phyloP scores from a whole-genome alignment of 2,888 invertebrate genomes.

The Dioctria linearis region DNA sequence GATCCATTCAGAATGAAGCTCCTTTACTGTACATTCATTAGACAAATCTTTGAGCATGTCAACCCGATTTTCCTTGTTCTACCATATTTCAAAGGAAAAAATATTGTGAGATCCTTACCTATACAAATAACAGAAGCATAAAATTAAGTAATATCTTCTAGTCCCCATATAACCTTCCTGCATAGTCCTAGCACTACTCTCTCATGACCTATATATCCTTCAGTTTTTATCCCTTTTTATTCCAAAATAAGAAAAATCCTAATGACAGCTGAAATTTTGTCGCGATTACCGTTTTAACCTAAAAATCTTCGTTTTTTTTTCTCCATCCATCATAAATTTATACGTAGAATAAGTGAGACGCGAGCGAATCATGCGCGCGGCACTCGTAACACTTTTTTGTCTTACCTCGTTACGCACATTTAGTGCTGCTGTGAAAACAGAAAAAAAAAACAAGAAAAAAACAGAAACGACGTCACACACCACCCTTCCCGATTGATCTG shows the following conservation, averaged over 20 bases:
- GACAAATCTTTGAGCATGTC: too few species aligned
- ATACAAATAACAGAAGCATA: too few species aligned
- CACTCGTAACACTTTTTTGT: conserved; percentile 45
- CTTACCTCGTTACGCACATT: not conserved
- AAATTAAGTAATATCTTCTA: too few species aligned
- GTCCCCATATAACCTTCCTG: too few species aligned
- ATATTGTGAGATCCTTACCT: too few species aligned
- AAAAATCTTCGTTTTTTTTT: conserved; percentile 17
- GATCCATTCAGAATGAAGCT: too few species aligned
- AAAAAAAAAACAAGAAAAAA: too few species aligned
- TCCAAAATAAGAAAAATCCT: not conserved
- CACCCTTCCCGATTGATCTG: not conserved
- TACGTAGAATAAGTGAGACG: not conserved
- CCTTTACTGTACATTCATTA: too few species aligned
- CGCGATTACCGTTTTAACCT: conserved; percentile 24
- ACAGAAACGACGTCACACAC: not conserved
- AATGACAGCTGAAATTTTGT: conserved; percentile 26
- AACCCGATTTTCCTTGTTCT: too few species aligned
- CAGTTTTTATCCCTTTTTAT: conserved; percentile 28
- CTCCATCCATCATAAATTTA: not conserved
- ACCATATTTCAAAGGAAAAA: too few species aligned
- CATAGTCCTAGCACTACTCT: too few species aligned
- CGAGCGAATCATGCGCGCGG: conserved; percentile 45
- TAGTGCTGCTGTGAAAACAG: not conserved
- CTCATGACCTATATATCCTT: not conserved